These are phyloP conservation scores for Drosophila lacicola DNA, from an alignment of 2,888 invertebrate species.

Conservation along the genomic window DNA sequence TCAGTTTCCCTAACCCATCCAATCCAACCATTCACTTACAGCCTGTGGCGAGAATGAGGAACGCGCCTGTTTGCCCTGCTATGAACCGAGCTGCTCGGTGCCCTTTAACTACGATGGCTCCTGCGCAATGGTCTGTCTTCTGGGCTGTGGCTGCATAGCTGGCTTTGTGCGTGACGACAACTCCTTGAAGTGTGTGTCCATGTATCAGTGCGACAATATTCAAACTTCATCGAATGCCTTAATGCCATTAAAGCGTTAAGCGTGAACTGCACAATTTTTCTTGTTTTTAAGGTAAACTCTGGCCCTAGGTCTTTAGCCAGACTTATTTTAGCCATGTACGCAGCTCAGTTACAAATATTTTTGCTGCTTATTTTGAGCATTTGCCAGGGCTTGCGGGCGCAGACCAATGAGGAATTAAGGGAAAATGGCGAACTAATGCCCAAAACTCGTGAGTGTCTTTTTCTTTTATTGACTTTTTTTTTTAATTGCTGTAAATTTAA, in stretches of 20 bases:
- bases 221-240: neutral
- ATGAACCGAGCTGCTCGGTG: slow-evolving; percentile 35
- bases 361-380: slow-evolving; percentile 21
- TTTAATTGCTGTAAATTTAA: neutral
- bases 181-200: slow-evolving; percentile 32
- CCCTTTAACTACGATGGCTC: neutral
- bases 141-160: slow-evolving; percentile 55
- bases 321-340: slow-evolving; percentile 12
- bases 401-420: neutral
- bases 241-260: slow-evolving; percentile 1
- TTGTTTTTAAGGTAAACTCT: neutral
- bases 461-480: neutral
- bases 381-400: neutral
- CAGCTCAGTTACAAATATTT: neutral
- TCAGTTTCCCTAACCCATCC: too few relatives aligned
- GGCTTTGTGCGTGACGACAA: slow-evolving; percentile 47
- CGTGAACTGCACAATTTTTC: neutral
- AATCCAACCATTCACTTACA: neutral
- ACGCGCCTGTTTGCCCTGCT: slow-evolving; percentile 45
- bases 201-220: slow-evolving; percentile 23
- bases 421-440: slow-evolving; percentile 6
- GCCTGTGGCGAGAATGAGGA: slow-evolving; percentile 58
- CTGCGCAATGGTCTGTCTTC: slow-evolving; percentile 15
- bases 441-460: slow-evolving; percentile 26
- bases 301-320: neutral